Percentiles rank a stretch among this genome's conserved stretches.
These are phyloP conservation scores for Serilophus lunatus DNA, from an alignment of 2,113 vertebrate genomes.

Conservation along the genomic window DNA sequence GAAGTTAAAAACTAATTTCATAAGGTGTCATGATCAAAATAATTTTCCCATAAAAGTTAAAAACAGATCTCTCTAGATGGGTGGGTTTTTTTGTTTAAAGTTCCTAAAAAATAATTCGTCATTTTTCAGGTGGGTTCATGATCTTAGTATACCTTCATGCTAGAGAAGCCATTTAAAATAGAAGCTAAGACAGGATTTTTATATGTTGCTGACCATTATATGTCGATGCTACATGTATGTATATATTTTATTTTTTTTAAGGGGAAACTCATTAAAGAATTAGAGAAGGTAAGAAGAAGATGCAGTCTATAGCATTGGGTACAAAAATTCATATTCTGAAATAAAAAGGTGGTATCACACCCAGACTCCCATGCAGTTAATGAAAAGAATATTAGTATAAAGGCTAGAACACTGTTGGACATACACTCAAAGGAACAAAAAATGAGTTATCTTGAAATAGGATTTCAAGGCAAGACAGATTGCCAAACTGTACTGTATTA, in stretches of 20 bases:
- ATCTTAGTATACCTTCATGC: background rate
- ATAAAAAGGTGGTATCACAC: background rate
- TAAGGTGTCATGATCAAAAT: background rate
- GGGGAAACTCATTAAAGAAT: background rate
- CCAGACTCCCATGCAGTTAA: background rate
- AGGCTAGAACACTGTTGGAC: background rate
- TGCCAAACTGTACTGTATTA: background rate
- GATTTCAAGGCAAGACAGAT: background rate
- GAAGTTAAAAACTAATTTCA: background rate
- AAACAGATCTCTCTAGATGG: background rate
- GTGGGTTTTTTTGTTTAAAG: background rate
- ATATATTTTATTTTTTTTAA: background rate
- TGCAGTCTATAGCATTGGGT: background rate
- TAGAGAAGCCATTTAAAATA: background rate
- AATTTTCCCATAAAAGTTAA: background rate
- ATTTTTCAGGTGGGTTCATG: background rate
- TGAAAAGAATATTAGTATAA: background rate
- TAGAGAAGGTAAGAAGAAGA: background rate
- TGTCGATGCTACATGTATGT: background rate
- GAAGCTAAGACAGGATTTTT: background rate
- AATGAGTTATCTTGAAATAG: background rate
- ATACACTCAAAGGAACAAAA: background rate
- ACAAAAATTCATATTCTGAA: background rate
- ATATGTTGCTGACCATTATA: background rate
- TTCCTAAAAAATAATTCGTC: background rate